phyloP scores from a whole-genome alignment of 2,888 invertebrate species.

The Siphonodentalium dalli region DNA sequence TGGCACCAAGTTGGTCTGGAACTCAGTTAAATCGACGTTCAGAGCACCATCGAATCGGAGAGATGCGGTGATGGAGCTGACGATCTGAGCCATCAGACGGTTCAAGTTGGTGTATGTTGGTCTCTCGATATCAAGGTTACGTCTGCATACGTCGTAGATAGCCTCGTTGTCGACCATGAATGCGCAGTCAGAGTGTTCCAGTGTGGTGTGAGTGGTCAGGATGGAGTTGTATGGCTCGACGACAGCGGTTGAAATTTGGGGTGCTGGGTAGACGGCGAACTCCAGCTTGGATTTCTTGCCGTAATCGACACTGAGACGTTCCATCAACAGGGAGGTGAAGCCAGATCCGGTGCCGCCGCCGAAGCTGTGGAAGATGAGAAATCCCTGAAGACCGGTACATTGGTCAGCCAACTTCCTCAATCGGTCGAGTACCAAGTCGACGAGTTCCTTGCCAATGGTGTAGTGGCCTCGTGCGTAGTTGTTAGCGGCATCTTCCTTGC shows the following conservation, averaged over 20 bases:
- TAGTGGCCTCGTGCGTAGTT: constrained; percentile 97
- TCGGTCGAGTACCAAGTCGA: constrained; percentile 70
- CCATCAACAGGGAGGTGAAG: constrained; percentile 56
- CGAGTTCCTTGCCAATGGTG: constrained; percentile 85
- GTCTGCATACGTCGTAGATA: constrained; percentile 8
- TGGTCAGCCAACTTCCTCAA: constrained; percentile 61
- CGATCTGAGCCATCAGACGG: constrained; percentile 26
- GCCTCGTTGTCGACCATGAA: constrained; percentile 67
- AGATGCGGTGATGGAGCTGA: constrained; percentile 60
- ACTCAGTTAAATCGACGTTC: constrained; percentile 63
- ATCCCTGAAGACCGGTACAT: constrained; percentile 58
- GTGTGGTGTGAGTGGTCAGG: constrained; percentile 13
- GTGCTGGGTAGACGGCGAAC: constrained; percentile 87
- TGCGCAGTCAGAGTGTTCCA: constrained; percentile 75
- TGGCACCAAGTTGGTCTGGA: constrained; percentile 69
- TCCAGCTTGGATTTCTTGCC: constrained; percentile 53
- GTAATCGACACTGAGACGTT: constrained; percentile 45
- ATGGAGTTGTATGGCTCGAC: constrained; percentile 18
- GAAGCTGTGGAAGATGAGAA: constrained; percentile 82
- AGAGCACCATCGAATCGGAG: constrained; percentile 11
- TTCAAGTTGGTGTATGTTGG: constrained; percentile 16
- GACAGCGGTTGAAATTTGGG: constrained; percentile 71
- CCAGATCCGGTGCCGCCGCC: constrained; percentile 67
- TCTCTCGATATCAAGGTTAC: constrained; percentile 11
- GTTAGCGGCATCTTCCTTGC: constrained; percentile 96